A percentile compares a stretch with the other conserved stretches of the same genome.
phyloP scores from a whole-genome alignment of 1,140 invertebrate species.

The Magallana gigas region DNA sequence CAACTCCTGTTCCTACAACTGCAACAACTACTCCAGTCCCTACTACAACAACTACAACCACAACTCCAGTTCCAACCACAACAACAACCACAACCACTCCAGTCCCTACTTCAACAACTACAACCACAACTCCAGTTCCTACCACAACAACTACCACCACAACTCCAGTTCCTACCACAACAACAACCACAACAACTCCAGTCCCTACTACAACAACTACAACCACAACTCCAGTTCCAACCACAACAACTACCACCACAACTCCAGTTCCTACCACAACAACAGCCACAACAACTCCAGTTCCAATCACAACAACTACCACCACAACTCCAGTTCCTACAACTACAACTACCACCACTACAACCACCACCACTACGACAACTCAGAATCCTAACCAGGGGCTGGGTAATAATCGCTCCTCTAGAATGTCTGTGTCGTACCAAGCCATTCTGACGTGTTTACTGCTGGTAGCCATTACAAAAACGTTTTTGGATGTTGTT shows the following conservation, averaged over 20 bases:
- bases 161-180: too few relatives aligned
- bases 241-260: too few relatives aligned
- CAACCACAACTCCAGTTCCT: too few relatives aligned
- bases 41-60: too few relatives aligned
- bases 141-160: too few relatives aligned
- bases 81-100: too few relatives aligned
- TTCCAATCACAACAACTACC: conserved; percentile 27
- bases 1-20: conserved; percentile 34
- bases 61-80: not conserved
- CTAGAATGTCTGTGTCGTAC: not conserved
- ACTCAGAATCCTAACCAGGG: not conserved
- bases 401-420: not conserved
- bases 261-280: not conserved
- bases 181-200: not conserved
- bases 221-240: too few relatives aligned
- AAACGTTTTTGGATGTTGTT: too few relatives aligned
- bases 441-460: not conserved
- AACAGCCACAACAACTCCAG: conserved; percentile 21
- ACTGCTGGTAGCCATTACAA: not conserved
- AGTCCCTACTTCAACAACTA: not conserved
- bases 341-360: not conserved
- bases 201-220: too few relatives aligned
- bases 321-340: conserved; percentile 40
- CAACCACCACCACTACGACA: not conserved
- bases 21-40: not conserved